These are phyloP conservation scores for Nymphicus hollandicus DNA, from an alignment of 2,113 vertebrate species.

Conservation along the genomic window DNA sequence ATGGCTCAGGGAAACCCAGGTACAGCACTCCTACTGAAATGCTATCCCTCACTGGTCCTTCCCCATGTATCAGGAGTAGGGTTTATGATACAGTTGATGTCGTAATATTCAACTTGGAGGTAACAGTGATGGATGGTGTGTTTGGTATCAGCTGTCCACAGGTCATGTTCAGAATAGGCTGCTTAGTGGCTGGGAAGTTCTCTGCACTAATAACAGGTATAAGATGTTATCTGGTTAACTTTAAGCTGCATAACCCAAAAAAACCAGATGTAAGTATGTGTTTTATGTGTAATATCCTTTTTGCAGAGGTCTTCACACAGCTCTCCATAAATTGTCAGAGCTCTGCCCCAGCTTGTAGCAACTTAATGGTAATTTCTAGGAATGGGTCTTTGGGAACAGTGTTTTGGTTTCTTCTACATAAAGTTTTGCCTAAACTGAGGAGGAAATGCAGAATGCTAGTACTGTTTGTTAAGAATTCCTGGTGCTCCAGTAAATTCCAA, in stretches of 20 bases:
- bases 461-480: not conserved
- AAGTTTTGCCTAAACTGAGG: not conserved
- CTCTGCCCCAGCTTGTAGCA: not conserved
- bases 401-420: not conserved
- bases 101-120: not conserved
- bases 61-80: not conserved
- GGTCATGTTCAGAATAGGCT: not conserved
- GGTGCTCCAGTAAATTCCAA: not conserved
- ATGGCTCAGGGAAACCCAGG: slow-evolving; percentile 92
- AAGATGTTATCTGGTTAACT: not conserved
- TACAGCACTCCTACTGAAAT: slow-evolving; percentile 34
- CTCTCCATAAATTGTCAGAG: not conserved
- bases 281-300: not conserved
- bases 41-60: not conserved
- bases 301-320: not conserved
- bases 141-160: not conserved
- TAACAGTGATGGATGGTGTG: not conserved
- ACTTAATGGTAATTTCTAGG: not conserved
- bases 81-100: not conserved
- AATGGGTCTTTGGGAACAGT: not conserved
- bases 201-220: not conserved
- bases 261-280: not conserved
- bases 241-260: not conserved
- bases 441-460: not conserved
- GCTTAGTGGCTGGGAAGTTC: not conserved